These are phyloP conservation scores for Metalampra italica DNA, from an alignment of 2,888 invertebrate genomes.

Conservation along the genomic window DNA sequence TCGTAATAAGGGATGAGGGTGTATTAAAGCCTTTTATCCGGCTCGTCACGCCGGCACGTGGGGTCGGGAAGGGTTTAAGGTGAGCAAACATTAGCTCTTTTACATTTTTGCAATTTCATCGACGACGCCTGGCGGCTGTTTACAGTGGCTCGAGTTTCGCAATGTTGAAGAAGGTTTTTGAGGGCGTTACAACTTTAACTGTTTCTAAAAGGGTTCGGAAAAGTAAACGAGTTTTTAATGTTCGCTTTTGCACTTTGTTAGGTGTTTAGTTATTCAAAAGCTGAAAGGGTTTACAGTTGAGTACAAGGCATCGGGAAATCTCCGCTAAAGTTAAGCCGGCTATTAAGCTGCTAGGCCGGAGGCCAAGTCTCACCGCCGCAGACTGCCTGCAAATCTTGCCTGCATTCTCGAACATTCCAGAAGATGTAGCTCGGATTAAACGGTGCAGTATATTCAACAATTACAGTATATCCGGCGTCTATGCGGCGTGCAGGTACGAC, in stretches of 20 bases:
- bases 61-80: conserved; percentile 77
- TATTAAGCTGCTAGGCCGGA: conserved; percentile 67
- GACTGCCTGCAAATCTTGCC: conserved; percentile 71
- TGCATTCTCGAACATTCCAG: conserved; percentile 73
- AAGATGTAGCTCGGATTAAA: conserved; percentile 73
- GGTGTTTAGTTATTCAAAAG: conserved; percentile 31
- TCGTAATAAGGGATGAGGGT: conserved; percentile 79
- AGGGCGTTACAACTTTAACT: conserved; percentile 62
- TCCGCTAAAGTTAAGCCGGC: conserved; percentile 52
- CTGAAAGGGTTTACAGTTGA: conserved; percentile 22
- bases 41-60: conserved; percentile 74
- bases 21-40: conserved; percentile 79
- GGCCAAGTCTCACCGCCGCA: conserved; percentile 66
- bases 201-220: conserved; percentile 56
- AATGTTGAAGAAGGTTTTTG: conserved; percentile 44
- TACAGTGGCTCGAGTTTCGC: conserved; percentile 51
- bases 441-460: conserved; percentile 72
- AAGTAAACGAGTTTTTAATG: conserved; percentile 65
- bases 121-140: conserved; percentile 68
- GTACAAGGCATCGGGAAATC: conserved; percentile 42
- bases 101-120: conserved; percentile 79
- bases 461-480: conserved; percentile 66
- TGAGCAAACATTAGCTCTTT: conserved; percentile 78
- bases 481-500: conserved; percentile 57
- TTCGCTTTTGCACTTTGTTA: conserved; percentile 40